phyloP scores from a whole-genome alignment of 2,888 invertebrate species.

The Hirtodrosophila cameraria region DNA sequence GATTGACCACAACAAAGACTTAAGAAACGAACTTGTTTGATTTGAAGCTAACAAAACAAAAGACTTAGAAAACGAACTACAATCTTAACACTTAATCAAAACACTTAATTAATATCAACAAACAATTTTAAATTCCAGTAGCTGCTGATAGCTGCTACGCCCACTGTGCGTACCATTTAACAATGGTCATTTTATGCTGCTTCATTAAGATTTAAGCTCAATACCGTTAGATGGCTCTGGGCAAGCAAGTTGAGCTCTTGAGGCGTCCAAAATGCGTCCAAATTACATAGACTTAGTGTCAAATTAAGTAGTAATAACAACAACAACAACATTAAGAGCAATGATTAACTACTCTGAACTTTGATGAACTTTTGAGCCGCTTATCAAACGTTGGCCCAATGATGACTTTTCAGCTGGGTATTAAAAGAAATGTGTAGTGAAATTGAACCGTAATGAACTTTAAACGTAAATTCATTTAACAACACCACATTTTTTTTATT shows the following conservation, averaged over 20 bases:
- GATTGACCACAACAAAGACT: too few species aligned
- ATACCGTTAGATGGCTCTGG: conserved; percentile 47
- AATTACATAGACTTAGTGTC: conserved; percentile 42
- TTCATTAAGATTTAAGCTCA: conserved; percentile 23
- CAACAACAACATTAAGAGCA: conserved; percentile 9
- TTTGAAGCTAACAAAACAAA: not conserved
- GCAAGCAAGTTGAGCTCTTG: conserved; percentile 21
- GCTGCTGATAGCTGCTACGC: conserved; percentile 3
- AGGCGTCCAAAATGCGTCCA: conserved; percentile 19
- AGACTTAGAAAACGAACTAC: conserved; percentile 9
- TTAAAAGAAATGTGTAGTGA: conserved; percentile 22
- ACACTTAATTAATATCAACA: conserved; percentile 4
- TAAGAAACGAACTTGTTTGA: too few species aligned
- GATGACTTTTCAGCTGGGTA: conserved; percentile 19
- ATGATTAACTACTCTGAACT: conserved; percentile 38
- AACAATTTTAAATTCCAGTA: conserved; percentile 11
- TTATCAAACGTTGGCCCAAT: conserved; percentile 53
- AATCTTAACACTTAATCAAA: conserved; percentile 7
- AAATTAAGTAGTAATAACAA: conserved; percentile 28
- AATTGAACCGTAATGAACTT: conserved; percentile 52
- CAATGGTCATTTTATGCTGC: conserved; percentile 26
- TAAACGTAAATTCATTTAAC: conserved; percentile 45
- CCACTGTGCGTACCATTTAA: conserved; percentile 8
- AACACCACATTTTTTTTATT: not conserved
- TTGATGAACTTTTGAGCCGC: conserved; percentile 56